Evolutionary conservation across 2,113 vertebrate species (phyloP).

Genomic region (Todiramphus saurophagus): DNA sequence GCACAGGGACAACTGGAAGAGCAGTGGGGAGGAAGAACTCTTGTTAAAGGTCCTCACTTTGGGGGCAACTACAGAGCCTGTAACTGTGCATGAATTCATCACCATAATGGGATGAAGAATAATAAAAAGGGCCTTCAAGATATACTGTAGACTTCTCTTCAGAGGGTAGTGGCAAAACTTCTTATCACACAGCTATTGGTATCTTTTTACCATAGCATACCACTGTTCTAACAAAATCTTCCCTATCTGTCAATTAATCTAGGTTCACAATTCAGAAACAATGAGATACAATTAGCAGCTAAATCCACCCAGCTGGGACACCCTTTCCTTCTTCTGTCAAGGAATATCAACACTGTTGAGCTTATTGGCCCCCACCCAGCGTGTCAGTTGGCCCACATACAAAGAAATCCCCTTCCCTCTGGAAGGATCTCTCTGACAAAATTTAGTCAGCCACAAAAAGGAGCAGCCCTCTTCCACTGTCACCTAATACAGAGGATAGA

Average conservation of each 20-base stretch:
- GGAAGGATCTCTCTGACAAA: neutral
- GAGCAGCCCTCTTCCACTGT: neutral
- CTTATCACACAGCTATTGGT: neutral
- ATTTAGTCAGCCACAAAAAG: neutral
- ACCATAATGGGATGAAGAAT: neutral
- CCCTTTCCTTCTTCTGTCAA: neutral
- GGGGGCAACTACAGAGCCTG: neutral
- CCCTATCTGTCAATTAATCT: neutral
- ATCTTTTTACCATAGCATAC: neutral
- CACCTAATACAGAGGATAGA: neutral
- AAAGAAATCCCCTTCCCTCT: neutral
- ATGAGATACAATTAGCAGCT: neutral
- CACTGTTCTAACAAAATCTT: neutral
- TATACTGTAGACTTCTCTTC: neutral
- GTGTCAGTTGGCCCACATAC: neutral
- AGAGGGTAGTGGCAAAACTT: neutral
- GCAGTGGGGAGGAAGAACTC: neutral
- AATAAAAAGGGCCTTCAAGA: neutral
- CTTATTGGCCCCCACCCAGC: neutral
- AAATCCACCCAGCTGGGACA: neutral
- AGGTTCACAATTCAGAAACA: neutral
- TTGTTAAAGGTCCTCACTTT: neutral
- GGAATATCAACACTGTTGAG: rapidly evolving
- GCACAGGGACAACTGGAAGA: neutral
- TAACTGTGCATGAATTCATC: neutral